phyloP scores from a whole-genome alignment of 2,113 vertebrate species.

The Festucalex cinctus region DNA sequence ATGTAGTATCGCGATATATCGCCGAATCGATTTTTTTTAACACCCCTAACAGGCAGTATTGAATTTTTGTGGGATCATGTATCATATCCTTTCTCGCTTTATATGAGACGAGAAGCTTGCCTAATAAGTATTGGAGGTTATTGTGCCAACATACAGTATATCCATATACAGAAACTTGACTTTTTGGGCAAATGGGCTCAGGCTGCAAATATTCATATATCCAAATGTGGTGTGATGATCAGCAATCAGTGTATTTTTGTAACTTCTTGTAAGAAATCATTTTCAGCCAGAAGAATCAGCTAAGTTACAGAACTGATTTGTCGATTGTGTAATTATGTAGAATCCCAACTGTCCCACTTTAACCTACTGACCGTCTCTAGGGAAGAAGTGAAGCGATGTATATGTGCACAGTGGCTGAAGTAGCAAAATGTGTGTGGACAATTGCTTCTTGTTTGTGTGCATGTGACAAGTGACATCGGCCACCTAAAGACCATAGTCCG shows the following conservation, averaged over 20 bases:
- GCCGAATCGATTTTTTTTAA: no score
- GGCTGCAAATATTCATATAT: slow-evolving; percentile 36
- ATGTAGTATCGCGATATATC: no score
- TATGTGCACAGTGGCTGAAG: slow-evolving; percentile 18
- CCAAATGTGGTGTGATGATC: slow-evolving; percentile 11
- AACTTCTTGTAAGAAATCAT: no score
- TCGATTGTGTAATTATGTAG: background rate
- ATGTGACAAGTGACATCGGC: slow-evolving; percentile 38
- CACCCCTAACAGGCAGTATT: slow-evolving; percentile 20
- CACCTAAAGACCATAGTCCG: slow-evolving; percentile 34
- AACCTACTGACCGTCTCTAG: background rate
- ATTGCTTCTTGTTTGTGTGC: slow-evolving; percentile 31
- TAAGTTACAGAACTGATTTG: background rate
- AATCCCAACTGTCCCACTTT: background rate
- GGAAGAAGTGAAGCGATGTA: slow-evolving; percentile 12
- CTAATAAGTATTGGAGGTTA: slow-evolving; percentile 3
- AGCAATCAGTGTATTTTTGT: no score
- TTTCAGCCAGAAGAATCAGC: background rate
- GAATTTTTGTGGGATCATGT: slow-evolving; percentile 38
- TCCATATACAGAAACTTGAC: background rate
- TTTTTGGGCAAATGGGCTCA: slow-evolving; percentile 45
- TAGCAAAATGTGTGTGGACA: slow-evolving; percentile 32
- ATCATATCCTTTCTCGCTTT: slow-evolving; percentile 50
- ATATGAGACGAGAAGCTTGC: slow-evolving; percentile 19
- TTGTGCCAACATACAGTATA: background rate